These are phyloP conservation scores for Meteorus sp. DNA, from an alignment of 1,140 invertebrate genomes.

Conservation along the genomic window DNA sequence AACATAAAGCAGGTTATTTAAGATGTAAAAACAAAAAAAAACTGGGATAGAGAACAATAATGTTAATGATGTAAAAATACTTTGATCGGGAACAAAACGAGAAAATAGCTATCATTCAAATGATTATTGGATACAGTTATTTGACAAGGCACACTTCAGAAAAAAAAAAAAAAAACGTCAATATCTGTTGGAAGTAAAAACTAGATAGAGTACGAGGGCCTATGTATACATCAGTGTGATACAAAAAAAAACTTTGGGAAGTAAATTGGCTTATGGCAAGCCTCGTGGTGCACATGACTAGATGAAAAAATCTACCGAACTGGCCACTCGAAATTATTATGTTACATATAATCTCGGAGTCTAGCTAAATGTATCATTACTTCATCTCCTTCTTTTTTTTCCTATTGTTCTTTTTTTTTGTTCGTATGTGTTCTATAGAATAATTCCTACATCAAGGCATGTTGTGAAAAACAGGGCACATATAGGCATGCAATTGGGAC, in stretches of 20 bases:
- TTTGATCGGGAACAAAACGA: background rate
- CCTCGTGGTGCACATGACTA: slow-evolving; percentile 13
- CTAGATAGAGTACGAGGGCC: background rate
- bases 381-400: slow-evolving; percentile 5
- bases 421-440: too few species aligned
- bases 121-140: background rate
- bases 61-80: background rate
- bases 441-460: too few species aligned
- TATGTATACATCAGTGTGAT: background rate
- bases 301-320: slow-evolving; percentile 14
- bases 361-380: background rate
- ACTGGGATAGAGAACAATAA: background rate
- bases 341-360: slow-evolving; percentile 5
- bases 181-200: background rate
- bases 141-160: background rate
- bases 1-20: too few species aligned
- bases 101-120: background rate
- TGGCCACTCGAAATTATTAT: background rate
- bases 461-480: too few species aligned
- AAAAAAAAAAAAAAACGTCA: background rate
- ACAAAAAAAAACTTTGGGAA: background rate
- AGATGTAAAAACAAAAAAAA: slow-evolving; percentile 32
- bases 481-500: too few species aligned
- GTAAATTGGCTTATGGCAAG: background rate
- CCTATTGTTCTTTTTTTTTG: slow-evolving; percentile 21